Evolutionary conservation across 2,113 vertebrate species (phyloP).

Genomic region (Copsychus sechellarum): DNA sequence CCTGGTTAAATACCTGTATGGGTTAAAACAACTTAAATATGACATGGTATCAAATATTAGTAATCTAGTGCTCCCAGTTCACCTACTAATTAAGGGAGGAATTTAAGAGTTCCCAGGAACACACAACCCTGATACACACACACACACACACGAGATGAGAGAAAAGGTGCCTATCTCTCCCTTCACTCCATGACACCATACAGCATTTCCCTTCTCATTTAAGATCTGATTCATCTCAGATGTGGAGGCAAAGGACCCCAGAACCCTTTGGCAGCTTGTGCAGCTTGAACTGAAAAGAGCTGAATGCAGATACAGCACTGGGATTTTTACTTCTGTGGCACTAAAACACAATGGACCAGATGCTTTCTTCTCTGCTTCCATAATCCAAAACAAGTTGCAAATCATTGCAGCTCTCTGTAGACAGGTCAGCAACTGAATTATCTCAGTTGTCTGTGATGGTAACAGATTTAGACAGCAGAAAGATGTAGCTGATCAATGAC

Average conservation of each 20-base stretch:
- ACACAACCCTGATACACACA: neutral
- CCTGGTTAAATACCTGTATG: constrained; percentile 93
- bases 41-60: neutral
- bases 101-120: neutral
- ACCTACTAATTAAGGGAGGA: neutral
- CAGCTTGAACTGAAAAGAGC: neutral
- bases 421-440: neutral
- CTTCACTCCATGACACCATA: neutral
- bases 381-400: neutral
- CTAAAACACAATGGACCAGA: neutral
- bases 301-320: neutral
- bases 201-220: neutral
- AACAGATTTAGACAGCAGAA: neutral
- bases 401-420: neutral
- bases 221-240: neutral
- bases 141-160: neutral
- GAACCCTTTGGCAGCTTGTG: neutral
- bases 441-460: neutral
- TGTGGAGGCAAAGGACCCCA: neutral
- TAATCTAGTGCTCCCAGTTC: neutral
- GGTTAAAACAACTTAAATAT: neutral
- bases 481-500: neutral
- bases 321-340: neutral
- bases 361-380: neutral
- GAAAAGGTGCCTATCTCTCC: neutral